Percentiles rank a stretch among this genome's conserved stretches.
Evolutionary conservation across 1,140 invertebrate species (phyloP).

Genomic region (Diuraphis noxia): DNA sequence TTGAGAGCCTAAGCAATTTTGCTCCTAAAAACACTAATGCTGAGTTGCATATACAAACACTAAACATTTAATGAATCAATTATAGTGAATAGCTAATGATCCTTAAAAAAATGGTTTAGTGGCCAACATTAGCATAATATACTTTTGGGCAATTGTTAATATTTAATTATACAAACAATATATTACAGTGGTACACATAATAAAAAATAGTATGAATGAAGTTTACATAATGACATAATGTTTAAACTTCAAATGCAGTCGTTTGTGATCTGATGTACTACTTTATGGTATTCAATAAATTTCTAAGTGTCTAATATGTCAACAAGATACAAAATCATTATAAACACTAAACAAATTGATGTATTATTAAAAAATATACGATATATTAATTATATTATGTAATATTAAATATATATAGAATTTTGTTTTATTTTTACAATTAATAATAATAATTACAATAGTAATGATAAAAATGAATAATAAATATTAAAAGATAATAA

Average conservation of each 20-base stretch:
- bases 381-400: slow-evolving; percentile 14
- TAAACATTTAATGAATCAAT: neutral
- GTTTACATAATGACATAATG: neutral
- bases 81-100: no score
- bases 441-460: slow-evolving; percentile 42
- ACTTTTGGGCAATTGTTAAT: no score
- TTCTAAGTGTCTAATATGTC: neutral
- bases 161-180: no score
- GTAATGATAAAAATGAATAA: slow-evolving; percentile 36
- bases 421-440: slow-evolving; percentile 43
- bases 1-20: neutral
- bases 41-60: neutral
- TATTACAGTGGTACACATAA: neutral
- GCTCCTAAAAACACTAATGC: neutral
- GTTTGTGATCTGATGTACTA: neutral
- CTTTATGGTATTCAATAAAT: neutral
- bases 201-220: neutral
- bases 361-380: slow-evolving; percentile 35
- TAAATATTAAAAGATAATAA: slow-evolving; percentile 45
- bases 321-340: neutral
- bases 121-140: no score
- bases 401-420: neutral
- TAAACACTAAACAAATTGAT: slow-evolving; percentile 36
- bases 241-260: neutral
- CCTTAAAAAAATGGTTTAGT: no score